A percentile compares a stretch with the other conserved stretches of the same genome.
Conservation (phyloP, 2,888 invertebrate genomes). For the Arge pagana region DNA sequence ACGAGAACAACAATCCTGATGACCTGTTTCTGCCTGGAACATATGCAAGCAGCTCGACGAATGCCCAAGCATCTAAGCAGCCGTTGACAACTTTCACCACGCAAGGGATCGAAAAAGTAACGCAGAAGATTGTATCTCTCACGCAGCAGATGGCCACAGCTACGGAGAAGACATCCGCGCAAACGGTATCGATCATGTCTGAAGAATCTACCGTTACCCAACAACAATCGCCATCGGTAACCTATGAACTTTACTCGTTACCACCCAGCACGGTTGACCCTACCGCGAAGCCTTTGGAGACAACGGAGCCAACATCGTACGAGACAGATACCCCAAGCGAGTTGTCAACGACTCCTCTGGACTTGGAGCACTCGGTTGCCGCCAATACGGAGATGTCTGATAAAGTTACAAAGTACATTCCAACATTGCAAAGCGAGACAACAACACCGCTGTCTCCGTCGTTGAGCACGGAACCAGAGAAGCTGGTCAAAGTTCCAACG, state of each 20-base stretch:
- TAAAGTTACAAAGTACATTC: slow-evolving; percentile 29
- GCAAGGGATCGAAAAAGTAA: slow-evolving; percentile 22
- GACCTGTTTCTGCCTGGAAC: slow-evolving; percentile 50
- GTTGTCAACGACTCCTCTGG: background rate
- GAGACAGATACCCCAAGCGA: background rate
- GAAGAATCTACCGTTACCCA: slow-evolving; percentile 29
- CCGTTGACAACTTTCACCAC: slow-evolving; percentile 22
- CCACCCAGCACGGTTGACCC: slow-evolving; percentile 24
- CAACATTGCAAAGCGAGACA: slow-evolving; percentile 57
- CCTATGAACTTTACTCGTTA: slow-evolving; percentile 58
- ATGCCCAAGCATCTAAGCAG: slow-evolving; percentile 6
- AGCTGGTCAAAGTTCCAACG: slow-evolving; percentile 55
- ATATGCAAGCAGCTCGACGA: background rate
- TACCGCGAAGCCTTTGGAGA: slow-evolving; percentile 5
- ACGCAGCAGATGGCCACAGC: slow-evolving; percentile 6
- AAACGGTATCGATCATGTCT: slow-evolving; percentile 8
- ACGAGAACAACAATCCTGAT: slow-evolving; percentile 56
- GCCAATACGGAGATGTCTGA: slow-evolving; percentile 8
- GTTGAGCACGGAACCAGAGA: slow-evolving; percentile 39
- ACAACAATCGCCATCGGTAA: slow-evolving; percentile 35
- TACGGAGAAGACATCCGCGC: background rate
- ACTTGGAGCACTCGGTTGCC: background rate
- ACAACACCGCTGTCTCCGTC: slow-evolving; percentile 49
- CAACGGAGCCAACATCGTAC: slow-evolving; percentile 2
- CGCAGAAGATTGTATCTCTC: slow-evolving; percentile 8